These are phyloP conservation scores for Dolichallabes microphthalmus DNA, from an alignment of 2,113 vertebrate genomes.

Conservation along the genomic window DNA sequence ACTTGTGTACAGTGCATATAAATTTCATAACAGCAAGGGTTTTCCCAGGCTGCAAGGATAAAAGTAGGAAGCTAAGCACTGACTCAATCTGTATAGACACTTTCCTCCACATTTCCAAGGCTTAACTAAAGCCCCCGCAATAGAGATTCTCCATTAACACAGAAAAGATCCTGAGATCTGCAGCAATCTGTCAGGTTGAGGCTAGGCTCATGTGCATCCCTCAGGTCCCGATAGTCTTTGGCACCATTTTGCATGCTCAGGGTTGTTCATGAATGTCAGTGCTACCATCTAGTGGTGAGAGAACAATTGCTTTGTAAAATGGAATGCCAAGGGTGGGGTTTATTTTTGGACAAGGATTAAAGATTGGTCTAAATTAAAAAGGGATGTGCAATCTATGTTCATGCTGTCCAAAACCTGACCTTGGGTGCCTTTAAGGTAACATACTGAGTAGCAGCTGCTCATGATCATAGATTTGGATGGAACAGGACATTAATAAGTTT, in stretches of 20 bases:
- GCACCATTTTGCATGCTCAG: neutral
- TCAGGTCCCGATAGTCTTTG: neutral
- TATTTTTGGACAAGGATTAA: conserved; percentile 2
- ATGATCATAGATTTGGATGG: neutral
- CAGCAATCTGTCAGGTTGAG: conserved; percentile 24
- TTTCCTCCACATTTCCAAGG: neutral
- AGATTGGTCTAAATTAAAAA: conserved; percentile 19
- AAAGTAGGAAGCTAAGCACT: neutral
- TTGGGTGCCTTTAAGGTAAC: neutral
- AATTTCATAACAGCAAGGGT: neutral
- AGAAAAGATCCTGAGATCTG: conserved; percentile 17
- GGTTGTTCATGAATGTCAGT: neutral
- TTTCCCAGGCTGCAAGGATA: neutral
- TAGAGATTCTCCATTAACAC: conserved; percentile 40
- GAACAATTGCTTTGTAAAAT: neutral
- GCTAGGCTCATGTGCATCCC: neutral
- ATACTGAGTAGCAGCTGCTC: conserved; percentile 2
- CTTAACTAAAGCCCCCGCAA: conserved; percentile 33
- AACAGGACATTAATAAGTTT: neutral
- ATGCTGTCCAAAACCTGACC: neutral
- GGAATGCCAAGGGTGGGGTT: neutral
- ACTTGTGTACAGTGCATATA: neutral
- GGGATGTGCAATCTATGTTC: neutral
- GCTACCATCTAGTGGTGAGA: conserved; percentile 28
- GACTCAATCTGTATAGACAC: neutral